Base-by-base conservation (phyloP, 2,797 vertebrate species). In the Eutrigla gurnardus region DNA sequence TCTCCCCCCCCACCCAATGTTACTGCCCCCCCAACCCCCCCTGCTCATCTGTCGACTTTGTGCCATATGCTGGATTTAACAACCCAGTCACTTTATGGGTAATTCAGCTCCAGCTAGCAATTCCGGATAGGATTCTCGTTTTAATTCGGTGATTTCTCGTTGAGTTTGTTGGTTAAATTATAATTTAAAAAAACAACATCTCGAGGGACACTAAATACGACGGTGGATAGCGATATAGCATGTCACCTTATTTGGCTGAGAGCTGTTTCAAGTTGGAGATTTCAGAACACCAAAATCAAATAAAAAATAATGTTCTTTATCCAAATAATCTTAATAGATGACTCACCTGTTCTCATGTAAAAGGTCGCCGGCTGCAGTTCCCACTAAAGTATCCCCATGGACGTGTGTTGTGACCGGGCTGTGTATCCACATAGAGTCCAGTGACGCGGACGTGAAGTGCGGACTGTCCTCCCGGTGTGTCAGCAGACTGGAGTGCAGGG, bases 401-500 rank as follows among this genome's bases (percentile, higher is more conserved):
- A 91, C 83, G 18, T 82, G 74, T 46, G 87, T n/a, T 45, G 62
- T 53, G 53, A 4, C 71, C 78, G 63, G 68, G 68, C 69, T 89
- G 75, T 80, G 89, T 89, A 93, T 93, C 92, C 93, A 92, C 90
- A 90, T 89, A 90, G 80, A 93, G 87, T 90, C 89, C 88, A 81
- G 60, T 83, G 88, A 88, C 80, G 81, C 74, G 79, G 79, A 83
- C 85, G 86, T 71, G 80, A 45, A 60, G 76, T 65, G 90, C 83
- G 77, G 83, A 86, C 83, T 81, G 88, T 91, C 83, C 89, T 92
- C 88, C 74, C 62, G 75, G 84, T 79, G 85, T 89, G 89, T 91
- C 90, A 89, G 90, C 89, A 88, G 86, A 90, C 82, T 67, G 86
- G 78, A 86, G 88, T 7, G 84, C 77, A 85, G 83, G 66, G 81